Percentiles rank a stretch among this genome's conserved stretches.
Evolutionary conservation across 2,113 vertebrate genomes (phyloP).

Genomic region (Mesitornis unicolor): DNA sequence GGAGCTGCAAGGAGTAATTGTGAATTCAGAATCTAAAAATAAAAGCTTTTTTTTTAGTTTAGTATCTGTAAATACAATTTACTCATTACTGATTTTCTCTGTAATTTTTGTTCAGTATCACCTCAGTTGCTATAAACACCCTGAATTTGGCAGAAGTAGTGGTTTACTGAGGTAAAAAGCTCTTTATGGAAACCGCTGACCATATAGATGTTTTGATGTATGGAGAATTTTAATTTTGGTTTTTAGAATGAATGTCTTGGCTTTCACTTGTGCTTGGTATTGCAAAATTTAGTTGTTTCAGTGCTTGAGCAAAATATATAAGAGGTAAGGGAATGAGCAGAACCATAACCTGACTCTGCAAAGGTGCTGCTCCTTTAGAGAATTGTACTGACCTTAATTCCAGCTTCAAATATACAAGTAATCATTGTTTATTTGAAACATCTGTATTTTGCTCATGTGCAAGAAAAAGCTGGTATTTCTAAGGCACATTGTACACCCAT

Average conservation of each 20-base stretch:
- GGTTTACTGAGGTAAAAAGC: background rate
- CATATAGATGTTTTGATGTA: background rate
- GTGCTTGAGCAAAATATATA: background rate
- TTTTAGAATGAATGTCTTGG: background rate
- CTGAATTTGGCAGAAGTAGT: background rate
- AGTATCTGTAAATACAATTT: background rate
- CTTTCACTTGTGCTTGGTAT: conserved; percentile 32
- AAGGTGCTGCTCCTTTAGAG: conserved; percentile 17
- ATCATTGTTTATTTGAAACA: conserved; percentile 39
- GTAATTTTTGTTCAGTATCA: background rate
- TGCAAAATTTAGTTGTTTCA: conserved; percentile 4
- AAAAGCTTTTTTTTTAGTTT: background rate
- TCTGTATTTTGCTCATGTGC: background rate
- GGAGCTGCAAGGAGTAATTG: background rate
- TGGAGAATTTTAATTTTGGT: background rate
- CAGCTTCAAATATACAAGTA: conserved; percentile 20
- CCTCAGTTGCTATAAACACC: background rate
- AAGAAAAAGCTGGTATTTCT: background rate
- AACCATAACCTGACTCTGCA: background rate
- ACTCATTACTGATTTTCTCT: background rate
- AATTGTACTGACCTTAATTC: background rate
- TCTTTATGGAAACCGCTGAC: conserved; percentile 11
- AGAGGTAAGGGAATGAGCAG: background rate
- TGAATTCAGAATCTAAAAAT: background rate
- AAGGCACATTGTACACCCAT: background rate